Percentiles rank a stretch among this genome's conserved stretches.
phyloP scores from a whole-genome alignment of 2,113 vertebrate species.

The Colistium nudipinnis region DNA sequence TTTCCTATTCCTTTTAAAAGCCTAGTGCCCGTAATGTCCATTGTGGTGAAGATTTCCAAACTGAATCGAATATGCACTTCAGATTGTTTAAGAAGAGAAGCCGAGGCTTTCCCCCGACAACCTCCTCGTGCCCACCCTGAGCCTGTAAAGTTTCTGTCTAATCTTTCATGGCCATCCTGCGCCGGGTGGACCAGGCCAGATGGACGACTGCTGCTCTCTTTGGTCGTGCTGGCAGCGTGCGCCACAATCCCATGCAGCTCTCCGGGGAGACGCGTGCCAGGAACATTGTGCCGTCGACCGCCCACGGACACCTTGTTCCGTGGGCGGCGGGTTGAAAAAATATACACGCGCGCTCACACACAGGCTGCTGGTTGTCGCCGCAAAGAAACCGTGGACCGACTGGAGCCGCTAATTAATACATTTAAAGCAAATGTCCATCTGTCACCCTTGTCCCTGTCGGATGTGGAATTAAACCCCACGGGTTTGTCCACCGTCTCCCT shows the following conservation, averaged over 20 bases:
- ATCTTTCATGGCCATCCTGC: conserved; percentile 58
- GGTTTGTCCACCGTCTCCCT: conserved; percentile 39
- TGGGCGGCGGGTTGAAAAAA: conserved; percentile 50
- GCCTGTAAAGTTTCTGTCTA: conserved; percentile 66
- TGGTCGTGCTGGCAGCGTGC: conserved; percentile 66
- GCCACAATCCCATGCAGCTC: conserved; percentile 66
- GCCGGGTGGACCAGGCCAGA: conserved; percentile 67
- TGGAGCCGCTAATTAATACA: conserved; percentile 73
- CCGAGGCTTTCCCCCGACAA: conserved; percentile 30
- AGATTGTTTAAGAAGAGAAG: conserved; percentile 36
- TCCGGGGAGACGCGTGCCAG: conserved; percentile 66
- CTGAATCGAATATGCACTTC: conserved; percentile 17
- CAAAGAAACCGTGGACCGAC: conserved; percentile 53
- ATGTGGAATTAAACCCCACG: conserved; percentile 27
- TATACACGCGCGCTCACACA: conserved; percentile 32
- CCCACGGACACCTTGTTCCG: conserved; percentile 72
- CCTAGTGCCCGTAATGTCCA: not conserved
- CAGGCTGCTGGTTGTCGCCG: conserved; percentile 38
- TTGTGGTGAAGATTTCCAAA: conserved; percentile 28
- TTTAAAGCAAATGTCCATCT: conserved; percentile 71
- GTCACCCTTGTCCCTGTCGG: conserved; percentile 50
- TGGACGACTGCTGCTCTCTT: conserved; percentile 75
- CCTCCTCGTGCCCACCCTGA: conserved; percentile 10
- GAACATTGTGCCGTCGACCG: conserved; percentile 65
- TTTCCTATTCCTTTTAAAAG: not conserved